These are phyloP conservation scores for Callyntrura sp. DNA, from an alignment of 2,888 invertebrate species.

Conservation along the genomic window DNA sequence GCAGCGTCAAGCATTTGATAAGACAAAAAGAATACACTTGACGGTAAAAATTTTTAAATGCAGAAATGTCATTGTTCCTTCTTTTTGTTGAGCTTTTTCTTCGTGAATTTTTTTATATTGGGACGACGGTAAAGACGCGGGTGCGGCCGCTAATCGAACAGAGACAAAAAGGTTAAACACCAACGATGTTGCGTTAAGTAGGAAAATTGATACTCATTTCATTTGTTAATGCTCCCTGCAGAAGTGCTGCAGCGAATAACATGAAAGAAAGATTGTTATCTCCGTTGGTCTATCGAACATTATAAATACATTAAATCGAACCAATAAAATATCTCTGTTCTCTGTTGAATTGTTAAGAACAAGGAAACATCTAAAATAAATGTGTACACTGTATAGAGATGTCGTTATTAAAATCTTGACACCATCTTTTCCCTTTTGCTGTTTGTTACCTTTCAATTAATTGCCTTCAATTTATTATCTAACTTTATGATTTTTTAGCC, in stretches of 20 bases:
- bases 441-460: conserved; percentile 25
- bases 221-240: background rate
- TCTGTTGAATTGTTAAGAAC: too few relatives aligned
- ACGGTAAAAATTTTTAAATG: conserved; percentile 24
- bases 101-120: conserved; percentile 10
- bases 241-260: background rate
- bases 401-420: background rate
- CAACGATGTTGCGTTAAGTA: background rate
- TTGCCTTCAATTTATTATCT: conserved; percentile 42
- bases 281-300: background rate
- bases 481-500: background rate
- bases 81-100: background rate
- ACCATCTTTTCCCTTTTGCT: conserved; percentile 3
- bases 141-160: conserved; percentile 38
- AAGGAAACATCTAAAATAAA: too few relatives aligned
- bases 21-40: conserved; percentile 1
- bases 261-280: background rate
- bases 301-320: background rate
- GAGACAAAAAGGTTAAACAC: conserved; percentile 42
- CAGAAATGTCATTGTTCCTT: conserved; percentile 8
- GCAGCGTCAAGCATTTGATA: conserved; percentile 36
- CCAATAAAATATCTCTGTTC: background rate
- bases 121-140: conserved; percentile 39
- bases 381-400: too few relatives aligned
- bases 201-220: background rate